Conservation (phyloP, 2,113 vertebrate genomes). For the Ramphastos sulfuratus region DNA sequence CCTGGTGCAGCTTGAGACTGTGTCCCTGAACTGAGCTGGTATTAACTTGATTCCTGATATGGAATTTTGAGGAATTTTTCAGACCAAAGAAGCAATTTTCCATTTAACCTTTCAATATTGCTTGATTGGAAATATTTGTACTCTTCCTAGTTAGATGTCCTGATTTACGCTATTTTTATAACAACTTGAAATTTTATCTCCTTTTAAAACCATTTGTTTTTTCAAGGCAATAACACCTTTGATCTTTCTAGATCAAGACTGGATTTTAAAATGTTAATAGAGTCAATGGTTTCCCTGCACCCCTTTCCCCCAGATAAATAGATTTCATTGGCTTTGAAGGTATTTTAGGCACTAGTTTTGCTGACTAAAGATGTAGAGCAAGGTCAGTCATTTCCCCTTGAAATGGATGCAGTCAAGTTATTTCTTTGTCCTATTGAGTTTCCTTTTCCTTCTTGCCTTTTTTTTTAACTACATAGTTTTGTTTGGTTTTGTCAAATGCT, state of each 20-base stretch:
- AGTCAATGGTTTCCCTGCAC: not conserved
- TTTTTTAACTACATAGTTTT: not conserved
- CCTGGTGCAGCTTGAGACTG: too few relatives aligned
- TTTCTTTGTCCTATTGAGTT: not conserved
- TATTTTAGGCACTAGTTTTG: not conserved
- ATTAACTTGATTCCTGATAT: not conserved
- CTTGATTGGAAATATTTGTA: not conserved
- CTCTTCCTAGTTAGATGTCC: not conserved
- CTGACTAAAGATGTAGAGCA: not conserved
- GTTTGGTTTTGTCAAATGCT: not conserved
- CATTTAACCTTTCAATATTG: not conserved
- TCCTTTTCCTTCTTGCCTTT: not conserved
- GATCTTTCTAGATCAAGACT: not conserved
- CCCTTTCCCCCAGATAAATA: not conserved
- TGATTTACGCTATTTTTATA: not conserved
- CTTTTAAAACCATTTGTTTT: not conserved
- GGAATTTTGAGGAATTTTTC: not conserved
- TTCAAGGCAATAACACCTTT: not conserved
- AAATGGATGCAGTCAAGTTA: not conserved
- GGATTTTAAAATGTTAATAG: not conserved
- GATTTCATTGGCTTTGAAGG: slow-evolving; percentile 24
- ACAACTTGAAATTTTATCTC: not conserved
- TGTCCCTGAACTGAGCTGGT: not conserved
- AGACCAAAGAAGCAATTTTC: not conserved
- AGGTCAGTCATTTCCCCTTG: not conserved